Base-by-base conservation (phyloP, 1,140 invertebrate species). In the Antheraea pernyi region DNA sequence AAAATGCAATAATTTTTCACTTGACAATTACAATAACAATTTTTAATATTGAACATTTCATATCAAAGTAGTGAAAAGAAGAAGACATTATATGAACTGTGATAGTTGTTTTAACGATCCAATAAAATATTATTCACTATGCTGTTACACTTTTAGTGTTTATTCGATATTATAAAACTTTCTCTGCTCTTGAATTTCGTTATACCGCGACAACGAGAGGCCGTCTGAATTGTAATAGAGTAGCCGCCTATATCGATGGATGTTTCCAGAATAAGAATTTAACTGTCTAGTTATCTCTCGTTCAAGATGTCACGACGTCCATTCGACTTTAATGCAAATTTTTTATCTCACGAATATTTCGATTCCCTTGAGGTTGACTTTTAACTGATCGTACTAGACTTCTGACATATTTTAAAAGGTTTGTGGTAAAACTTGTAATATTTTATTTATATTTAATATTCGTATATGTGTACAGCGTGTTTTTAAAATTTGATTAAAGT, bases 261-360 rank as follows among this genome's bases (percentile, higher is more conserved):
- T 16, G 46, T 13, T 53, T 53, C 16, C 11, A 53, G 46, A 53
- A 53, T 53, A 53, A 53, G 76, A 81, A 80, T 85, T 83, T 81
- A 84, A 72, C 76, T 83, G 78, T 84, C 80, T 80, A 73, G 77
- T 85, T 82, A 85, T 78, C 75, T 13, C 46, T 7, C 46, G 72
- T 67, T 53, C 58, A 22, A 68, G 71, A 77, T 79, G 79, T 53
- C 46, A 77, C 78, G 70, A 68, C 69, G 69, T 67, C 65, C 70
- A 69, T 72, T 69, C 67, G 71, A 78, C 75, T 71, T 63, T 72
- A 76, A 78, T 77, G 72, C 73, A 73, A 78, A 69, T 74, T 67
- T 76, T 75, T 81, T 81, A 78, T 72, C 74, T 76, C 30, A 37
- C 48, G 10, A 67, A 73, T 42, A 68, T 74, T 76, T 69, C 71